Percentiles rank a stretch among this genome's conserved stretches.
Conservation (phyloP, 2,888 invertebrate species). For the Drosophila leonis region DNA sequence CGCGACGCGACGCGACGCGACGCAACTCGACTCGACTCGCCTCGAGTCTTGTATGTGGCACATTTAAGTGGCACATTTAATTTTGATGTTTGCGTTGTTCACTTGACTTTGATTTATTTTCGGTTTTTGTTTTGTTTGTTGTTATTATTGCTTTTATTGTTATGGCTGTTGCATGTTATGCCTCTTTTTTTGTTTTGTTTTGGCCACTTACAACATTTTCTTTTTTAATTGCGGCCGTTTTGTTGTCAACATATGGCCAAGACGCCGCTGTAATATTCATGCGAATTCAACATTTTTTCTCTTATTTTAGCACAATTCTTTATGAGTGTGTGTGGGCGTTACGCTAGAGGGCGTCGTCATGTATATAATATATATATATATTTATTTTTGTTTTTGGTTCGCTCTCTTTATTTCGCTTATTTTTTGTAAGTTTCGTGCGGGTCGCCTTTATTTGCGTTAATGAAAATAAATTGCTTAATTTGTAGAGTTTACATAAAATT, state of each 20-base stretch:
- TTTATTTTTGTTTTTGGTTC: conserved; percentile 7
- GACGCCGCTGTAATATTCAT: conserved; percentile 22
- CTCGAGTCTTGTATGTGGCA: conserved; percentile 32
- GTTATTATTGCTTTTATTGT: conserved; percentile 24
- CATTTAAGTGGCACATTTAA: conserved; percentile 65
- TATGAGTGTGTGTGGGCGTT: conserved; percentile 19
- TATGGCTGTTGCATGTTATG: conserved; percentile 23
- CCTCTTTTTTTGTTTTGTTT: conserved; percentile 13
- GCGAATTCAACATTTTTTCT: conserved; percentile 29
- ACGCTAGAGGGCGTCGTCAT: conserved; percentile 62
- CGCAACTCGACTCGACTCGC: neutral
- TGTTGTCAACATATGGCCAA: conserved; percentile 51
- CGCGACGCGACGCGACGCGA: neutral
- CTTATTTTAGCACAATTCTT: conserved; percentile 28
- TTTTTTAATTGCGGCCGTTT: conserved; percentile 42
- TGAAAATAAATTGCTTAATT: conserved; percentile 78
- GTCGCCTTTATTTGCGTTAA: conserved; percentile 63
- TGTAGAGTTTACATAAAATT: conserved; percentile 64
- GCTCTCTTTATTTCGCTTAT: conserved; percentile 14
- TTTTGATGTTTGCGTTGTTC: conserved; percentile 59
- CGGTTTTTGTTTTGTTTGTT: conserved; percentile 44
- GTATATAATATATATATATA: neutral
- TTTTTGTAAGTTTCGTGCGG: conserved; percentile 30
- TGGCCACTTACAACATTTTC: conserved; percentile 46
- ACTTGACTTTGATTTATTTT: conserved; percentile 76